A percentile compares a stretch with the other conserved stretches of the same genome.
Conservation (phyloP, 2,113 vertebrate genomes). For the Rhagologus leucostigma region DNA sequence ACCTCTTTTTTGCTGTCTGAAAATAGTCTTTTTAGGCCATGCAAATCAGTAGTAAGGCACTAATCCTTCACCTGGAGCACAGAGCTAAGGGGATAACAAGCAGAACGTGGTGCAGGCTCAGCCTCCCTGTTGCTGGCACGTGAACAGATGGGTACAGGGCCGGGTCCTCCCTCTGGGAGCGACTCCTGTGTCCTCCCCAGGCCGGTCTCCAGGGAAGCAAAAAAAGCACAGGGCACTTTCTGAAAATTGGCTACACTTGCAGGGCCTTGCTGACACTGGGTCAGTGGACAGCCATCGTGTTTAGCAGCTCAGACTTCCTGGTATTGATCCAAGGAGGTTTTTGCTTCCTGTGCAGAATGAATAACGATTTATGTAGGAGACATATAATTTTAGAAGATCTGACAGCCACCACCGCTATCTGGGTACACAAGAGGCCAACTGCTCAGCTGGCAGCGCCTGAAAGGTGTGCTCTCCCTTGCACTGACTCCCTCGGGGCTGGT, state of each 20-base stretch:
- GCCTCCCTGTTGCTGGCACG: neutral
- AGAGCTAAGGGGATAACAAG: neutral
- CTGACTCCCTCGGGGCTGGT: neutral
- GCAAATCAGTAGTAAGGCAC: neutral
- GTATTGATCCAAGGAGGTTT: neutral
- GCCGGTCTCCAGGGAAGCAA: neutral
- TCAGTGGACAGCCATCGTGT: neutral
- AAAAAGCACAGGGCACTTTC: neutral
- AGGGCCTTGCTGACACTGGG: neutral
- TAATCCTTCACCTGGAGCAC: neutral
- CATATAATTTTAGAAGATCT: neutral
- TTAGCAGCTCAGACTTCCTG: neutral
- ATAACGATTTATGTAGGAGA: neutral
- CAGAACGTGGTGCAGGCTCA: rapidly evolving
- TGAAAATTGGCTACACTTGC: neutral
- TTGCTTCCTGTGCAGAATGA: neutral
- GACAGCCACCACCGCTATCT: neutral
- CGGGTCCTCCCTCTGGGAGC: neutral
- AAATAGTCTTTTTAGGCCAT: neutral
- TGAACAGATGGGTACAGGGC: neutral
- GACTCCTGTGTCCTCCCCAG: neutral
- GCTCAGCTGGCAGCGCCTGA: neutral
- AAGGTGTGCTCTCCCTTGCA: neutral
- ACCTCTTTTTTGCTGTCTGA: neutral
- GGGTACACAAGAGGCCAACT: neutral